phyloP scores from a whole-genome alignment of 2,797 vertebrate genomes.

The Lindbergichthys nudifrons region DNA sequence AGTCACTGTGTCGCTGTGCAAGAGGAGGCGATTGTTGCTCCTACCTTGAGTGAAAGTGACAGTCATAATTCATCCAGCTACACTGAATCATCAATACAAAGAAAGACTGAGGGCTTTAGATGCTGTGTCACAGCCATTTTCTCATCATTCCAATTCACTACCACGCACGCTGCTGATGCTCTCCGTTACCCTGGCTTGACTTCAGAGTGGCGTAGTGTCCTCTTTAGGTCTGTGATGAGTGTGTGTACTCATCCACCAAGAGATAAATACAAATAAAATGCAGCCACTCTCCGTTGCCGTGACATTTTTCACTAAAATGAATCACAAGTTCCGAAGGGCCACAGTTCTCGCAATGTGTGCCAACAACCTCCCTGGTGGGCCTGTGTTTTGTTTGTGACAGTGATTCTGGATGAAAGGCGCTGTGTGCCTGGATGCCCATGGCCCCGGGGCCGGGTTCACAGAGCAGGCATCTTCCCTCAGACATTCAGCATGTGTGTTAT shows the following conservation, averaged over 20 bases:
- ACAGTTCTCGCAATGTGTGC: constrained; percentile 38
- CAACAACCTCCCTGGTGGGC: constrained; percentile 48
- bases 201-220: constrained; percentile 37
- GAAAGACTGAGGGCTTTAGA: constrained; percentile 33
- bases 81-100: constrained; percentile 60
- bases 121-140: constrained; percentile 53
- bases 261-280: constrained; percentile 57
- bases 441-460: constrained; percentile 35
- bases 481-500: constrained; percentile 48
- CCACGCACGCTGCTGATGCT: constrained; percentile 19
- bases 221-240: constrained; percentile 48
- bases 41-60: constrained; percentile 37
- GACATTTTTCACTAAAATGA: constrained; percentile 61
- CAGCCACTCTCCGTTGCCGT: constrained; percentile 24
- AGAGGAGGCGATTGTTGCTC: constrained; percentile 25
- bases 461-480: constrained; percentile 41
- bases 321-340: constrained; percentile 51
- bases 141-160: constrained; percentile 50
- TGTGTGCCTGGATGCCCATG: constrained; percentile 45
- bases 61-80: constrained; percentile 43
- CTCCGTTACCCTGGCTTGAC: constrained; percentile 41
- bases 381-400: constrained; percentile 48
- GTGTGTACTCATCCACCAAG: constrained; percentile 47
- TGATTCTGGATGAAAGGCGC: constrained; percentile 58
- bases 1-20: constrained; percentile 44